These are phyloP conservation scores for Sciaenops ocellatus DNA, from an alignment of 2,797 vertebrate species.

Conservation along the genomic window DNA sequence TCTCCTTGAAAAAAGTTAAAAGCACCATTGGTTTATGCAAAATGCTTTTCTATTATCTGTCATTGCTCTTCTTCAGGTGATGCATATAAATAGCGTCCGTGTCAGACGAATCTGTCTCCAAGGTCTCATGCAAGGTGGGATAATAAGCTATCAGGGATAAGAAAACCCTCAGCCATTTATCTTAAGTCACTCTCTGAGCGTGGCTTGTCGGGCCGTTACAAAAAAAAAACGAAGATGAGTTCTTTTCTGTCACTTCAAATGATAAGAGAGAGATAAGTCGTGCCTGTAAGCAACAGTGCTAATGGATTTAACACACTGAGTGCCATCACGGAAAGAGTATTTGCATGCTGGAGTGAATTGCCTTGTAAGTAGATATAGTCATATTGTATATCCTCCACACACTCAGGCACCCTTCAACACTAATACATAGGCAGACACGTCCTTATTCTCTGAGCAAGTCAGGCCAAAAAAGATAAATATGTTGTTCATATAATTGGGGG, in stretches of 20 bases:
- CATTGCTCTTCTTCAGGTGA: slow-evolving; percentile 16
- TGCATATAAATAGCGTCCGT: slow-evolving; percentile 20
- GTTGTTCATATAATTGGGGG: background rate
- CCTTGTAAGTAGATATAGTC: slow-evolving; percentile 13
- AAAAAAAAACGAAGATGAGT: slow-evolving; percentile 15
- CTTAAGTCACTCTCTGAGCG: slow-evolving; percentile 19
- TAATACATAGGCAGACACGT: background rate
- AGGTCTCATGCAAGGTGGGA: slow-evolving; percentile 2
- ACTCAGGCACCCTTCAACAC: background rate
- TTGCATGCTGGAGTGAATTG: slow-evolving; percentile 46
- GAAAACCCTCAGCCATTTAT: slow-evolving; percentile 26
- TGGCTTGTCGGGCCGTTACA: slow-evolving; percentile 40
- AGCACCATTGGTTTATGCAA: background rate
- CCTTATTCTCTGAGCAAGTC: background rate
- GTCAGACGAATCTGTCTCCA: slow-evolving; percentile 12
- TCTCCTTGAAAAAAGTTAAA: slow-evolving; percentile 9
- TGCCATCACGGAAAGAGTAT: slow-evolving; percentile 27
- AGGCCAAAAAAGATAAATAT: background rate
- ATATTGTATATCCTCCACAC: slow-evolving; percentile 7
- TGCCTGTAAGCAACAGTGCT: slow-evolving; percentile 47
- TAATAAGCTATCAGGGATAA: slow-evolving; percentile 16
- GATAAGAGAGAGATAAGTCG: slow-evolving; percentile 41
- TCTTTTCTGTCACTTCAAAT: slow-evolving; percentile 20
- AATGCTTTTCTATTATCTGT: slow-evolving; percentile 13
- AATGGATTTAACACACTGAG: slow-evolving; percentile 54